Evolutionary conservation across 2,888 invertebrate genomes (phyloP).

Genomic region (Lasioglossum morio): DNA sequence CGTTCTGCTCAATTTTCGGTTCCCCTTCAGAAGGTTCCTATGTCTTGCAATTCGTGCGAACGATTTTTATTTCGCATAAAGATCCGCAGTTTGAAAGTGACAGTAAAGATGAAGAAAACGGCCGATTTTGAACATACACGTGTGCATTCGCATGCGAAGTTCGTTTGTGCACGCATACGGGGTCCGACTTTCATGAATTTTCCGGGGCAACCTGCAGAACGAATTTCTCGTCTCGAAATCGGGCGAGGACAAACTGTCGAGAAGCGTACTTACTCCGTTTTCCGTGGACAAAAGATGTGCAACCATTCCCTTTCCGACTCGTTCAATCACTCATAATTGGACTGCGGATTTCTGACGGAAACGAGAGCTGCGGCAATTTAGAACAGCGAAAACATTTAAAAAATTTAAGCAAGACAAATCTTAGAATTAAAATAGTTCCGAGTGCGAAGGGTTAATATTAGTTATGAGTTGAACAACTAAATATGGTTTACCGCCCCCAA

Average conservation of each 20-base stretch:
- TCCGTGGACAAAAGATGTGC: background rate
- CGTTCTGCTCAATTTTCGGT: no score
- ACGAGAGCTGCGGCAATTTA: background rate
- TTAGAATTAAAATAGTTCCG: no score
- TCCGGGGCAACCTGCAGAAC: constrained; percentile 71
- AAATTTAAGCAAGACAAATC: no score
- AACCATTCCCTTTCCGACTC: background rate
- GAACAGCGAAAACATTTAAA: background rate
- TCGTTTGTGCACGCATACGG: constrained; percentile 40
- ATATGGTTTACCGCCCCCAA: no score
- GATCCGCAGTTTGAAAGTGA: background rate
- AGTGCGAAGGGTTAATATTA: no score
- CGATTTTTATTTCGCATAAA: no score
- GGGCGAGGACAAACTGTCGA: constrained; percentile 22
- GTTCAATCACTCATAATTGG: background rate
- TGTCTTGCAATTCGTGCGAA: no score
- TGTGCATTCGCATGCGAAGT: constrained; percentile 41
- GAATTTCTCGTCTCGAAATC: constrained; percentile 62
- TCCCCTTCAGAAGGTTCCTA: no score
- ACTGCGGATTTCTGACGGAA: background rate
- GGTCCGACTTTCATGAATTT: constrained; percentile 74
- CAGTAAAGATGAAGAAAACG: background rate
- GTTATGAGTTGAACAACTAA: no score
- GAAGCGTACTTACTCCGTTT: constrained; percentile 34
- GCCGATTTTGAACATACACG: constrained; percentile 27